Evolutionary conservation across 2,888 invertebrate genomes (phyloP), one percentile per base, ranked within the genome.

Genomic region (Drosophila subsilvestris): DNA sequence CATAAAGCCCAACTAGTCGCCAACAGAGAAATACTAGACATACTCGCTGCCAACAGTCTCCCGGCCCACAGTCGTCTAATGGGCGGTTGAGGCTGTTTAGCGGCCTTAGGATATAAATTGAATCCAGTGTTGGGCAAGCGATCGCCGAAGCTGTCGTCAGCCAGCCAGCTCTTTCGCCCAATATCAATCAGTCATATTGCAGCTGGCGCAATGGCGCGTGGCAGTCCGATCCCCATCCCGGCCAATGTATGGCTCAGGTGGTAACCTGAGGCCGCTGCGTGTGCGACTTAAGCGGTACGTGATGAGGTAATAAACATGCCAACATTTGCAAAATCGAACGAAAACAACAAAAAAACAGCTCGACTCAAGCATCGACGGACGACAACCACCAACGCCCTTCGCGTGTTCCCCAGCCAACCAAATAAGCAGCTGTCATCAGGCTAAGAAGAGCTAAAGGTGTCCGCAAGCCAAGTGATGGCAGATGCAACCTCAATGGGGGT

Each of bases 281-380:
- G 58, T 75, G 73, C 74, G 69, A 51, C 67, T 78, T 65, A 69
- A 76, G 80, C 71, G 78, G 73, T 86, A 86, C 86, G 83, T 74
- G 79, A 80, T 83, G 86, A 76, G 86, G 82, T 75, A 80, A 83
- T 77, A 82, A 82, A 86, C 69, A 75, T 62, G 80, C 73, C 66
- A 77, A 75, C 76, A 63, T 63, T 70, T 51, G 76, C 79, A 50
- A 73, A 63, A 14, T 37, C 37, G 37, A 37, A 37, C 14, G 14
- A 14, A 37, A n/a, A 37, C 25, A 37, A 32, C 9, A 37, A 37
- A 10, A 29, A 32, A 37, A 14, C 4, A 68, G 65, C 57, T 54
- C 57, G 55, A 49, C 58, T 44, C 49, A 62, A 18, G 17, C 60
- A 55, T 32, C 48, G 48, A 9, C 51, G n/a, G 43, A 45, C 59